Base-by-base conservation (phyloP, 2,113 vertebrate species). In the Tamias sibiricus region DNA sequence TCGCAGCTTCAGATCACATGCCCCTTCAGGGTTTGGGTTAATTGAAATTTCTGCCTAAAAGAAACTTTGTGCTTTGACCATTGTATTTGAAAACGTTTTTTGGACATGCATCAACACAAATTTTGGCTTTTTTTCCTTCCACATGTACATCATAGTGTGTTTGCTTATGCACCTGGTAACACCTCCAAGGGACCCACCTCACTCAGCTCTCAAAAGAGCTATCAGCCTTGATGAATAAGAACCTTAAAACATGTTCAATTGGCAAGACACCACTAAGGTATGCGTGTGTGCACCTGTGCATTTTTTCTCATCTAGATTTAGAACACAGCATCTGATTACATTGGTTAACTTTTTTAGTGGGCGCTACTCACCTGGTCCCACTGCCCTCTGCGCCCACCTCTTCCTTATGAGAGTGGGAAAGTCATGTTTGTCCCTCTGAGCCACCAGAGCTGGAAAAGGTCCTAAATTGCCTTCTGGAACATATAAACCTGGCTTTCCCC, bases 61-160 rank as follows among this genome's bases (percentile, higher is more conserved):
- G 80, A 52, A 76, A 66, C 37, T 32, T 24, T 82, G 68, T 28
- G 22, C 47, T 82, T 87, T 72, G 66, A 9, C 30, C 13, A 37
- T 0, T 57, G 12, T 13, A 49, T 47, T 13, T 84, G 59, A 94
- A 87, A 92, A n/a, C 35, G n/a, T 95, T 40, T 93, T 79, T 47
- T 28, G 16, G 35, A 68, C 54, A n/a, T 0, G 16, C 59, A 81
- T 28, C 57, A 35, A 59, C 35, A 47, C 5, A 10, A 35, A 30
- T 66, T 81, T 79, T 28, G 82, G 75, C 44, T 94, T 77, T 62
- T 37, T 20, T 80, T 32, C 6, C 4, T 19, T 75, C 49, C 52
- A 57, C 49, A 72, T 0, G 14, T 32, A 52, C n/a, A 14, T 35
- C 26, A 19, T 64, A 49, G 37, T 10, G 44, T 59, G 57, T 94